phyloP scores from a whole-genome alignment of 2,888 invertebrate species.

The Unio delphinus region DNA sequence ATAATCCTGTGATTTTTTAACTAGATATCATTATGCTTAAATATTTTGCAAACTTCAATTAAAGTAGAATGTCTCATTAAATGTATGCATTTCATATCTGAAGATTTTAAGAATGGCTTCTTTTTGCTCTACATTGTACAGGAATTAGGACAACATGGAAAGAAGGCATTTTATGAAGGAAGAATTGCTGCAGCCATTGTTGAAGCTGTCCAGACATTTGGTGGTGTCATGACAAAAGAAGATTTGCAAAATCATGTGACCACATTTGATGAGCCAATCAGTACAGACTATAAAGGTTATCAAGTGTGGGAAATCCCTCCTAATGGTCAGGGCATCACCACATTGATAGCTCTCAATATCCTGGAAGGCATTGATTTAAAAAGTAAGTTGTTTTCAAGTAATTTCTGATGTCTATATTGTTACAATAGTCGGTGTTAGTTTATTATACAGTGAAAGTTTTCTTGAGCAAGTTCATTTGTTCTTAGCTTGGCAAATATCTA shows the following conservation, averaged over 20 bases:
- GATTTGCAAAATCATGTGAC: conserved; percentile 61
- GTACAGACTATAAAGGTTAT: conserved; percentile 58
- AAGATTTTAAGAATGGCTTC: neutral
- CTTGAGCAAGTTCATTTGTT: too few species aligned
- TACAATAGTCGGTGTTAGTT: too few species aligned
- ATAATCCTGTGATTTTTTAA: too few species aligned
- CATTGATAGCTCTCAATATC: conserved; percentile 69
- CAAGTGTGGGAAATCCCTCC: conserved; percentile 71
- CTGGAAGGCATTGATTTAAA: conserved; percentile 68
- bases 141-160: conserved; percentile 57
- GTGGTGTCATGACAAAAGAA: conserved; percentile 64
- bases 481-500: too few species aligned
- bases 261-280: conserved; percentile 61
- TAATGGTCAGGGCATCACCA: conserved; percentile 71
- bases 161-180: conserved; percentile 65
- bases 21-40: too few species aligned
- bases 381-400: conserved; percentile 32
- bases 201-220: conserved; percentile 56
- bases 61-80: neutral
- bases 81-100: neutral
- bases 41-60: too few species aligned
- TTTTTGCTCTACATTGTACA: conserved; percentile 15
- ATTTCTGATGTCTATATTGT: too few species aligned
- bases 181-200: conserved; percentile 61
- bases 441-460: too few species aligned